phyloP scores from a whole-genome alignment of 1,140 invertebrate genomes.

The Lycorma delicatula region DNA sequence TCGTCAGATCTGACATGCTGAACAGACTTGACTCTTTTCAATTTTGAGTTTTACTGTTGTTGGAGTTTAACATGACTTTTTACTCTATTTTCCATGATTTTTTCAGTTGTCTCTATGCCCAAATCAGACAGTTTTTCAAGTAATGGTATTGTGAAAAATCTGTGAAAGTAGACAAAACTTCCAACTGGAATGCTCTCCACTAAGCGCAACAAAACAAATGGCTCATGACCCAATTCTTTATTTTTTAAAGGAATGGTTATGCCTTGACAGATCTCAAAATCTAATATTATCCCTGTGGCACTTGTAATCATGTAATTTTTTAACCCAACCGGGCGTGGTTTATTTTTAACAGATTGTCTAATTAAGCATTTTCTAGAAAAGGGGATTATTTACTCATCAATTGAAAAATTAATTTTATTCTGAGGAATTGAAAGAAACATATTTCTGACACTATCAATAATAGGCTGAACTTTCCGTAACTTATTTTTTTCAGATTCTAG shows the following conservation, averaged over 20 bases:
- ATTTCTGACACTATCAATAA: slow-evolving; percentile 11
- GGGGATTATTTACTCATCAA: slow-evolving; percentile 28
- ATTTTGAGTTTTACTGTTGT: neutral
- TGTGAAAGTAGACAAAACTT: slow-evolving; percentile 27
- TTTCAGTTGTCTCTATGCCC: slow-evolving; percentile 9
- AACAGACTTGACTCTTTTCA: neutral
- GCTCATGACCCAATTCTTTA: neutral
- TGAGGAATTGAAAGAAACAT: slow-evolving; percentile 17
- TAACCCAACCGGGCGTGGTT: slow-evolving; percentile 22
- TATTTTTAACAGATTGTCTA: slow-evolving; percentile 18
- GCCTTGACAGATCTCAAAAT: slow-evolving; percentile 20
- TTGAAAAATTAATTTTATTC: slow-evolving; percentile 14
- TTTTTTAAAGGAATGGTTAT: neutral
- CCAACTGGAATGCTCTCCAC: slow-evolving; percentile 20
- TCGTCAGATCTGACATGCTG: neutral
- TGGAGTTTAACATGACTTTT: slow-evolving; percentile 6
- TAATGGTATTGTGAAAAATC: slow-evolving; percentile 23
- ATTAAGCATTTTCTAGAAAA: slow-evolving; percentile 20
- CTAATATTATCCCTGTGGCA: slow-evolving; percentile 18
- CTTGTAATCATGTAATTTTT: slow-evolving; percentile 23
- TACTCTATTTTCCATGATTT: slow-evolving; percentile 10
- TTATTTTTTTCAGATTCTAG: slow-evolving; percentile 2
- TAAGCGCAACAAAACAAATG: slow-evolving; percentile 16
- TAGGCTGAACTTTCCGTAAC: slow-evolving; percentile 23
- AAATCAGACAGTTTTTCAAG: neutral